These are phyloP conservation scores for Verasper variegatus DNA, from an alignment of 2,113 vertebrate species.

Conservation along the genomic window DNA sequence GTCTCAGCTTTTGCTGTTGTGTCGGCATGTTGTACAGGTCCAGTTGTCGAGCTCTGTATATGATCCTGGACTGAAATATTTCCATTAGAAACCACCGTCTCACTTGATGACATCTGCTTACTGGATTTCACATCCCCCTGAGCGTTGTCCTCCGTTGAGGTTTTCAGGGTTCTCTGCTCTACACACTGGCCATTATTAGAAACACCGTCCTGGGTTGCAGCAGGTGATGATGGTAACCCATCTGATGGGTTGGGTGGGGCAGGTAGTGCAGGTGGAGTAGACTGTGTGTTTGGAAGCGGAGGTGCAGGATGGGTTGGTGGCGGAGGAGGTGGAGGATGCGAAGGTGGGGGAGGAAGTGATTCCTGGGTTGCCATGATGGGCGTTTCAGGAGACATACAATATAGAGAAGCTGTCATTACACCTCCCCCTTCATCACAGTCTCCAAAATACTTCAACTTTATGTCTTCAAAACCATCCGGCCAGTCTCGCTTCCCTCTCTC, in stretches of 20 bases:
- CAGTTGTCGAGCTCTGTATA: not conserved
- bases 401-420: conserved; percentile 70
- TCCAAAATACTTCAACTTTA: conserved; percentile 90
- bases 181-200: conserved; percentile 12
- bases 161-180: conserved; percentile 17
- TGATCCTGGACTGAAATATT: conserved; percentile 35
- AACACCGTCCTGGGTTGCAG: conserved; percentile 9
- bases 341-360: conserved; percentile 59
- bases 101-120: conserved; percentile 24
- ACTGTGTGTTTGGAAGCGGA: conserved; percentile 38
- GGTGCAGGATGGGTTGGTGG: conserved; percentile 44
- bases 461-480: conserved; percentile 92
- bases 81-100: conserved; percentile 29
- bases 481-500: conserved; percentile 88
- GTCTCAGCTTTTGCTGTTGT: conserved; percentile 10
- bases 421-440: conserved; percentile 69
- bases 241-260: conserved; percentile 4
- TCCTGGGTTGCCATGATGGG: conserved; percentile 41
- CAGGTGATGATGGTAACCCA: conserved; percentile 20
- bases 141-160: conserved; percentile 4
- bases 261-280: conserved; percentile 2
- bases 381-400: conserved; percentile 55
- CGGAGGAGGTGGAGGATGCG: conserved; percentile 65
- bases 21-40: conserved; percentile 17
- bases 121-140: conserved; percentile 17